Evolutionary conservation across 2,113 vertebrate species (phyloP).

Genomic region (Ageneiosus marmoratus): DNA sequence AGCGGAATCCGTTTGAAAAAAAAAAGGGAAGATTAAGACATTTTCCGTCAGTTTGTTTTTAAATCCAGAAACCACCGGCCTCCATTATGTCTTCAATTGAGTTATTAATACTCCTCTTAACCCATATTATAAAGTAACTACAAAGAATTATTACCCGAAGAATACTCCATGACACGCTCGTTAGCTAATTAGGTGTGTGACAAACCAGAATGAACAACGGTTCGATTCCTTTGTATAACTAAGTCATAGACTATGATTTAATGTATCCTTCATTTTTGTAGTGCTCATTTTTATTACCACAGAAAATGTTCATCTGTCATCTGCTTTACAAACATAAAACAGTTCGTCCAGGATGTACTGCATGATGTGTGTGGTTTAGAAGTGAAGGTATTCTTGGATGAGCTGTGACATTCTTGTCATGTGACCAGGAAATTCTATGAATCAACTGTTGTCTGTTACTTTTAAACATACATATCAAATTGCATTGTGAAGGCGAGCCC

Average conservation of each 20-base stretch:
- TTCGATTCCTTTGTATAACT: neutral
- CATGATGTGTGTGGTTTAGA: neutral
- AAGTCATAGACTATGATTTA: neutral
- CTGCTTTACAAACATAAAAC: neutral
- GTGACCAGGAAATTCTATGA: neutral
- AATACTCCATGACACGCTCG: neutral
- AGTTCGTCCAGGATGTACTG: neutral
- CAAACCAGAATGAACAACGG: neutral
- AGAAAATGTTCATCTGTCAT: neutral
- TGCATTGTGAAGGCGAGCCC: neutral
- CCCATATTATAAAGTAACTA: neutral
- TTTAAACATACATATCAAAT: neutral
- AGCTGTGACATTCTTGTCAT: neutral
- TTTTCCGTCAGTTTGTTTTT: neutral
- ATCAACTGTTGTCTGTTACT: neutral
- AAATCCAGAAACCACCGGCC: neutral
- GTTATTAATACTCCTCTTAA: too few relatives aligned
- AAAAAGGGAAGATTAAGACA: too few relatives aligned
- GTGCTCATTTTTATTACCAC: neutral
- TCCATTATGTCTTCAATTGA: too few relatives aligned
- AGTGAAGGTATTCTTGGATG: neutral
- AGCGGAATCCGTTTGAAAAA: slow-evolving; percentile 1
- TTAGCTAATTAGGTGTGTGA: neutral
- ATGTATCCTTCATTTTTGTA: neutral
- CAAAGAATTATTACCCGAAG: neutral